Evolutionary conservation across 30 jellyfish, hydroid and myxozoan species (phyloP).

Genomic region (Aurelia coerulea): DNA sequence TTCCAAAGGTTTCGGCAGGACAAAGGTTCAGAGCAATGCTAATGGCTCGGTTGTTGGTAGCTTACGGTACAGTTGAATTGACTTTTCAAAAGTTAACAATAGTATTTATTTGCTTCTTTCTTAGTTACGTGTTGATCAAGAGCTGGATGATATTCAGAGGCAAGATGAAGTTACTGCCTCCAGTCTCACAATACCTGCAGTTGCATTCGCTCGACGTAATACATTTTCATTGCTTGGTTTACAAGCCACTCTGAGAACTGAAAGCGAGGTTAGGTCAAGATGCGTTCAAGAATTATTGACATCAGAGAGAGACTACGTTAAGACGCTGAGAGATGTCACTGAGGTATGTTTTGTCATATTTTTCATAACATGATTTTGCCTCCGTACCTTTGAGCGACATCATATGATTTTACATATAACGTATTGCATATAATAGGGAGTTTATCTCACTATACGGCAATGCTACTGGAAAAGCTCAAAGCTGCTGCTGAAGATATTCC

Average conservation of each 20-base stretch:
- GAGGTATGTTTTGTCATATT: conserved; percentile 61
- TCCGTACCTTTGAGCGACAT: not conserved
- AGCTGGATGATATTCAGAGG: conserved; percentile 31
- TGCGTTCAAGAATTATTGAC: conserved; percentile 83
- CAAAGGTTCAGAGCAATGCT: too few relatives aligned
- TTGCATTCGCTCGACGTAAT: conserved; percentile 19
- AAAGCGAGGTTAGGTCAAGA: conserved; percentile 67
- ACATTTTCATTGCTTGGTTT: conserved; percentile 43
- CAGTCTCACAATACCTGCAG: too few relatives aligned
- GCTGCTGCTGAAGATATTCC: too few relatives aligned
- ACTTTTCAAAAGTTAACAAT: too few relatives aligned
- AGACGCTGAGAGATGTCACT: conserved; percentile 75
- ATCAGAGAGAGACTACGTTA: conserved; percentile 89
- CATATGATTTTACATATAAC: not conserved
- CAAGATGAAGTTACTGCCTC: not conserved
- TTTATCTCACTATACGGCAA: too few relatives aligned
- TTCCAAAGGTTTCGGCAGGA: too few relatives aligned
- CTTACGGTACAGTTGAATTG: too few relatives aligned
- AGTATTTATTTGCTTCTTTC: not conserved
- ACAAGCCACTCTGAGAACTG: conserved; percentile 34
- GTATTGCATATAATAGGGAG: too few relatives aligned
- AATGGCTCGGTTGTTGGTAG: too few relatives aligned
- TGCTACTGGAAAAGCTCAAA: too few relatives aligned
- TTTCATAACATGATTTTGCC: not conserved
- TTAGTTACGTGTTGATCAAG: conserved; percentile 80